Conservation (phyloP, 1,140 invertebrate genomes). For the Ostrea denselamellosa region DNA sequence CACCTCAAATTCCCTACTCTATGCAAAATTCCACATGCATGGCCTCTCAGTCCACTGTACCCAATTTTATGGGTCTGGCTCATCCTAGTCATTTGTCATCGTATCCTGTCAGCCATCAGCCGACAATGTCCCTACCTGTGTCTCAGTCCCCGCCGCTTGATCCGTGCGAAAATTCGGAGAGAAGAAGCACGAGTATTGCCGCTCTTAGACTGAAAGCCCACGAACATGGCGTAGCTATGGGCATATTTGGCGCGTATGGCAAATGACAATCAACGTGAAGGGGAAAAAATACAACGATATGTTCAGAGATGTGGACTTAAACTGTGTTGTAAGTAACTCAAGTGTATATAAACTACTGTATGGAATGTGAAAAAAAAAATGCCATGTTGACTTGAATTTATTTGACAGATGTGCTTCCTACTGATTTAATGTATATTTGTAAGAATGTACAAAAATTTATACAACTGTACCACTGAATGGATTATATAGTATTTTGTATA, state of each 20-base stretch:
- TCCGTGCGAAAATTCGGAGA: conserved; percentile 82
- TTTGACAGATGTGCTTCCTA: not conserved
- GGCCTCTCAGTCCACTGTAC: conserved; percentile 62
- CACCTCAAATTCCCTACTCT: conserved; percentile 54
- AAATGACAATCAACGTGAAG: conserved; percentile 54
- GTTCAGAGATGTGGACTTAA: not conserved
- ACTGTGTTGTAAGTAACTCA: not conserved
- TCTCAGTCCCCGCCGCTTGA: conserved; percentile 59
- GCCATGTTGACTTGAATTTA: not conserved
- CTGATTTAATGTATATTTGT: conserved; percentile 6
- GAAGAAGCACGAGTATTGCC: conserved; percentile 92
- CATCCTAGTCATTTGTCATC: conserved; percentile 59
- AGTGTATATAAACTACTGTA: conserved; percentile 5
- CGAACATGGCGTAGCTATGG: conserved; percentile 84
- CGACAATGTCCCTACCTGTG: conserved; percentile 50
- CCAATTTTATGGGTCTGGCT: conserved; percentile 67
- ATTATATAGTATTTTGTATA: conserved; percentile 34
- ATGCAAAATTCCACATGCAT: conserved; percentile 65
- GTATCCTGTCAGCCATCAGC: conserved; percentile 49
- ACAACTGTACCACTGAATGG: not conserved
- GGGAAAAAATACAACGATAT: not conserved
- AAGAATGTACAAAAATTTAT: not conserved
- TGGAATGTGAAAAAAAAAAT: conserved; percentile 9
- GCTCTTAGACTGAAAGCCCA: conserved; percentile 92
- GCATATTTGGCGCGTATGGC: conserved; percentile 67